Conservation (phyloP, 2,797 vertebrate species). For the Pitangus sulphuratus region DNA sequence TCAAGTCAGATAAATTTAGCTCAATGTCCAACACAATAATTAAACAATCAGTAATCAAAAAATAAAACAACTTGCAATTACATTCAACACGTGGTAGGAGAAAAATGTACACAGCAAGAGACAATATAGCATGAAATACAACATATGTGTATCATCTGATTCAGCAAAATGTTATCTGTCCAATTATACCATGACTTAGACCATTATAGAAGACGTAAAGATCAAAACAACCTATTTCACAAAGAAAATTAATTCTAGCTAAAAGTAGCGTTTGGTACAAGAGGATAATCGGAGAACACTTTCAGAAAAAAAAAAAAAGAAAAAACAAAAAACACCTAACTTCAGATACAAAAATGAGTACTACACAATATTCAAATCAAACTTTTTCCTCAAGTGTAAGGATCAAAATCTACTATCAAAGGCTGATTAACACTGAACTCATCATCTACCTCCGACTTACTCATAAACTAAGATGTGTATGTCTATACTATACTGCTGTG, state of each 20-base stretch:
- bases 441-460: background rate
- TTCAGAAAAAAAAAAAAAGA: background rate
- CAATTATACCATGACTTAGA: background rate
- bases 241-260: background rate
- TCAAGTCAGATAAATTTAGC: background rate
- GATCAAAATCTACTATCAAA: background rate
- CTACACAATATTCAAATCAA: background rate
- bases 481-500: background rate
- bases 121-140: background rate
- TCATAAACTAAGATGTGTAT: background rate
- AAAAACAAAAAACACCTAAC: background rate
- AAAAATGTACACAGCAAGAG: background rate
- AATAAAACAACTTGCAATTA: background rate
- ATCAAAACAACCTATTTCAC: background rate
- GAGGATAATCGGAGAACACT: background rate
- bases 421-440: background rate
- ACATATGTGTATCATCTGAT: background rate
- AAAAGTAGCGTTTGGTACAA: background rate
- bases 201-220: background rate
- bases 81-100: background rate
- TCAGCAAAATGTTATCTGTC: background rate
- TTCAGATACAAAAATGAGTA: background rate
- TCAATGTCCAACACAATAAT: background rate
- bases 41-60: background rate
- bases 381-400: background rate